Conservation (phyloP, 2,888 invertebrate species). For the Palloptera scutellata region DNA sequence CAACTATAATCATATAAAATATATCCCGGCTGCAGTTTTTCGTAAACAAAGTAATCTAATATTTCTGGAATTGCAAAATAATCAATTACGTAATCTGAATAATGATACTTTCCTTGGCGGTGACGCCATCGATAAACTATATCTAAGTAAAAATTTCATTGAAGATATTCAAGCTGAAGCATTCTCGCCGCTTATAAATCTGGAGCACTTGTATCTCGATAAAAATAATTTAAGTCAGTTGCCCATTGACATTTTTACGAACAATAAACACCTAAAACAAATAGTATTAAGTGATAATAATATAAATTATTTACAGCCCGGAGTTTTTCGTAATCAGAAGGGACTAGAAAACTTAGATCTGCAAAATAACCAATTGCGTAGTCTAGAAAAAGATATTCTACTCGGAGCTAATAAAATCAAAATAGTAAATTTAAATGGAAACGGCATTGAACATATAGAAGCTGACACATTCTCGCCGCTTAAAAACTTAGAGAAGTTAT, state of each 20-base stretch:
- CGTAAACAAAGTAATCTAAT: no score
- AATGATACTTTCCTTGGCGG: no score
- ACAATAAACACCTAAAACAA: conserved; percentile 68
- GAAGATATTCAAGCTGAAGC: no score
- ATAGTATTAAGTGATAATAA: conserved; percentile 75
- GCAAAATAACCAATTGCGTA: conserved; percentile 74
- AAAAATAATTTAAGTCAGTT: conserved; percentile 46
- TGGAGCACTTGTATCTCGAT: no score
- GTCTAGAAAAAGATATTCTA: conserved; percentile 72
- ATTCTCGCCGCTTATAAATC: no score
- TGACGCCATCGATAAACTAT: no score
- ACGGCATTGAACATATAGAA: conserved; percentile 71
- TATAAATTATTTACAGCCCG: conserved; percentile 69
- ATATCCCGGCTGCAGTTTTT: no score
- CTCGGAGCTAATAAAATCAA: conserved; percentile 70
- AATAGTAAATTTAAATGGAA: conserved; percentile 74
- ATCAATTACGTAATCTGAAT: no score
- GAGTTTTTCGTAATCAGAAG: conserved; percentile 70
- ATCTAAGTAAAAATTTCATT: no score
- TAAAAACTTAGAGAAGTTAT: conserved; percentile 70
- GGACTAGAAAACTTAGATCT: conserved; percentile 72
- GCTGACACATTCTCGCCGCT: conserved; percentile 71
- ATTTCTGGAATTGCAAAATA: no score
- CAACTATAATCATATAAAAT: no score
- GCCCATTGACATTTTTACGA: conserved; percentile 68